Base-by-base conservation (phyloP, 2,113 vertebrate genomes). In the Raphicerus campestris region DNA sequence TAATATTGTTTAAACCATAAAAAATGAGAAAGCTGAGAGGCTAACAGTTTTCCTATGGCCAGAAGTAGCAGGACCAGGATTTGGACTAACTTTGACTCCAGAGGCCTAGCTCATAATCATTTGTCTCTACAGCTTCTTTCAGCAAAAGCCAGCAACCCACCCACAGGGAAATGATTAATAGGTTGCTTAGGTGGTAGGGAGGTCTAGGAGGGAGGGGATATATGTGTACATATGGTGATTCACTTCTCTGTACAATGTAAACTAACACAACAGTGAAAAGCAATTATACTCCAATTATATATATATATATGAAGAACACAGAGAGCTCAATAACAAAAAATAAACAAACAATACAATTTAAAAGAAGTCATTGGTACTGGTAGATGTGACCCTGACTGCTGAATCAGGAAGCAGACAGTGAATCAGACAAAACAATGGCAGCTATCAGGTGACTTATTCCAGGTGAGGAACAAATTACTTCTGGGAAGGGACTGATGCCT, bases 351-450 rank as follows among this genome's bases (percentile, higher is more conserved):
- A 14, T 51, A 45, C 35, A 6, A 24, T 73, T 63, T 78, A 45
- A 20, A 75, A 73, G 56, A 93, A 73, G 26, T 70, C 15, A 1
- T 39, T 55, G 45, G 55, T 82, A 49, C 39, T 89, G 42, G 16
- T 89, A 86, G 66, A 51, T 3, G 83, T 77, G 39, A 93, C 63
- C 82, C 58, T 90, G 94, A n/a, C 49, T 87, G 86, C 87, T 95
- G 92, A 96, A 97, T 98, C 90, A 95, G 85, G 95, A 98, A 98
- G 89, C 75, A 94, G 51, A 83, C 91, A 83, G 73, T 91, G 60
- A 96, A 97, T 47, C 92, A 92, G 91, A 87, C 53, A 96, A 98
- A 98, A 97, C 95, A 98, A 90, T 66, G 82, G 97, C 77, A 55
- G 87, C 0, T 10, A 84, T 90, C 60, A 92, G 91, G 97, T 87